Conservation (phyloP, 2,113 vertebrate species). For the Geococcyx californianus region DNA sequence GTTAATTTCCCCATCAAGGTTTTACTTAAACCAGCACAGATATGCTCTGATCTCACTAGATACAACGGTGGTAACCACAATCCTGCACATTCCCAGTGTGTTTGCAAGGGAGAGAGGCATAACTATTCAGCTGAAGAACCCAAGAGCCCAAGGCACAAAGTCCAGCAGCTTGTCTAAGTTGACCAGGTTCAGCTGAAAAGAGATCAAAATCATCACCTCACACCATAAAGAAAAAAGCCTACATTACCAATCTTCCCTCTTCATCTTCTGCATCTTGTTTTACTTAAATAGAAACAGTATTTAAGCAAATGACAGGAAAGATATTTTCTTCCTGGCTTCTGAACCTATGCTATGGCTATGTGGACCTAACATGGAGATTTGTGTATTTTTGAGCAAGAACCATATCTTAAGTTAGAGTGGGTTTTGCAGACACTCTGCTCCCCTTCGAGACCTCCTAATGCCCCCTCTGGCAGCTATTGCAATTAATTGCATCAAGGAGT, state of each 20-base stretch:
- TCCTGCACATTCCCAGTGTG: not conserved
- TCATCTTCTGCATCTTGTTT: not conserved
- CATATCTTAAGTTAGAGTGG: not conserved
- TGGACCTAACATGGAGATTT: not conserved
- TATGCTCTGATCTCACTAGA: not conserved
- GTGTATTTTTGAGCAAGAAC: not conserved
- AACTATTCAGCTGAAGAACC: not conserved
- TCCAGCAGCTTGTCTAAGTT: not conserved
- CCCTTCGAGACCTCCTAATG: not conserved
- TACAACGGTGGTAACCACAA: not conserved
- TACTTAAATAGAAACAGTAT: not conserved
- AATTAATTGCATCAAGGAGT: not conserved
- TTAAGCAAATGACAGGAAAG: not conserved
- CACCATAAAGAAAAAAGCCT: not conserved
- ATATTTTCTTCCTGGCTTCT: not conserved
- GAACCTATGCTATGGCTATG: not conserved
- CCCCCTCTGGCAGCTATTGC: not conserved
- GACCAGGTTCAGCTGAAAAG: not conserved
- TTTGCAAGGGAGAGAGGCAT: not conserved
- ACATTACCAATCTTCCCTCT: not conserved
- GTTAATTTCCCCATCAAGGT: not conserved
- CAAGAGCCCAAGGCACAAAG: not conserved
- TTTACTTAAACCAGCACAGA: not conserved
- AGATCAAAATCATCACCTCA: not conserved
- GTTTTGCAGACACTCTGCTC: constrained; percentile 17